These are phyloP conservation scores for Chymomyza procnemis DNA, from an alignment of 2,888 invertebrate species.

Conservation along the genomic window DNA sequence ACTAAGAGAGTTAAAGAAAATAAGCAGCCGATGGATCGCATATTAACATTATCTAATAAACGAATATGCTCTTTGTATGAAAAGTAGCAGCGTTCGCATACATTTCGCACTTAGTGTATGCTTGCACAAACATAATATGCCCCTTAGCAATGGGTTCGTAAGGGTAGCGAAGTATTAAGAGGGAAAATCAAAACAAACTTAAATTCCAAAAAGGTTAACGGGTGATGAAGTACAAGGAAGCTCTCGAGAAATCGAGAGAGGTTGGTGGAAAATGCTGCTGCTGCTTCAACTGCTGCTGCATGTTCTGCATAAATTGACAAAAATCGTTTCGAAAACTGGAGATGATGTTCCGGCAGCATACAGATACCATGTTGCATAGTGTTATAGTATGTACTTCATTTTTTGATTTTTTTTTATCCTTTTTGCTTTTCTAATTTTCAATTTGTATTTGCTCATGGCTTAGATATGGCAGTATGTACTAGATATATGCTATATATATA, in stretches of 20 bases:
- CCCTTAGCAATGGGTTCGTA: background rate
- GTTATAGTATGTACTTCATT: background rate
- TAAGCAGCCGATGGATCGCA: no score
- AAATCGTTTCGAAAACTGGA: background rate
- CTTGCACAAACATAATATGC: background rate
- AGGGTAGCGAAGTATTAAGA: background rate
- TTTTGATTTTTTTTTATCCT: background rate
- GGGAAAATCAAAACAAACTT: background rate
- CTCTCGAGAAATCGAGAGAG: background rate
- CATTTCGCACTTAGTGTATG: background rate
- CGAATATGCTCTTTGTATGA: no score
- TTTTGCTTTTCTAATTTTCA: background rate
- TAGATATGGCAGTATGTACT: no score
- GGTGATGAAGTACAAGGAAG: background rate
- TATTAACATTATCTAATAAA: no score
- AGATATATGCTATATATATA: no score
- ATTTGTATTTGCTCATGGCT: background rate
- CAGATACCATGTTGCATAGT: background rate
- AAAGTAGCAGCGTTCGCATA: background rate
- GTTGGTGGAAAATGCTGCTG: no score
- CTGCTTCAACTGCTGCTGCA: background rate
- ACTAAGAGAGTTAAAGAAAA: no score
- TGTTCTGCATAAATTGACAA: background rate
- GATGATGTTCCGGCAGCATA: background rate
- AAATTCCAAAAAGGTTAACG: background rate